Evolutionary conservation across 1,140 invertebrate genomes (phyloP).

Genomic region (Drosophila pachea): DNA sequence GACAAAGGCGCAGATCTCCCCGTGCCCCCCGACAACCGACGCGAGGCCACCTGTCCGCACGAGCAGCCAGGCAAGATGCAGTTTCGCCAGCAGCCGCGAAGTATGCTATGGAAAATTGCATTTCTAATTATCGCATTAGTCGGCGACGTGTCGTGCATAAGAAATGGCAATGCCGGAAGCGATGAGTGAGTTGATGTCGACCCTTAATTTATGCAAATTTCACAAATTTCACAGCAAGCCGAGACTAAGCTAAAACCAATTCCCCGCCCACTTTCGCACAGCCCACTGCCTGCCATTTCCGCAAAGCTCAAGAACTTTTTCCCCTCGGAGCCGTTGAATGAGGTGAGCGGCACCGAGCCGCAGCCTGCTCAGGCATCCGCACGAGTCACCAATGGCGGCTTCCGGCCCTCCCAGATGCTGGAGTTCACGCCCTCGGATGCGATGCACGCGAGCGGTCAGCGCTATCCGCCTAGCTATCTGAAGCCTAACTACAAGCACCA

Average conservation of each 20-base stretch:
- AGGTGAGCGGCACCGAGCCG: constrained; percentile 1
- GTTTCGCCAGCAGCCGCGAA: constrained; percentile 58
- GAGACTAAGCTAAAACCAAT: constrained; percentile 2
- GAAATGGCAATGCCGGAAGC: constrained; percentile 55
- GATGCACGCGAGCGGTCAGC: constrained; percentile 39
- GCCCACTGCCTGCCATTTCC: constrained; percentile 47
- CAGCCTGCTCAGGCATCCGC: constrained; percentile 27
- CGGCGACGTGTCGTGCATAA: constrained; percentile 74
- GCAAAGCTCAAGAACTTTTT: constrained; percentile 69
- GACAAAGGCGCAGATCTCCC: background rate
- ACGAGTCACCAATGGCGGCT: constrained; percentile 54
- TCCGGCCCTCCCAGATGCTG: constrained; percentile 68
- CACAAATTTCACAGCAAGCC: background rate
- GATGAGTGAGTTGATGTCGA: constrained; percentile 59
- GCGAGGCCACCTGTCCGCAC: background rate
- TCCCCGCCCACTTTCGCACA: constrained; percentile 3
- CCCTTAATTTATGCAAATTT: constrained; percentile 67
- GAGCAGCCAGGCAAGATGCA: constrained; percentile 42
- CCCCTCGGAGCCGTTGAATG: constrained; percentile 50
- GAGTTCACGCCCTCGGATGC: constrained; percentile 72
- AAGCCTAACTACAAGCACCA: constrained; percentile 61
- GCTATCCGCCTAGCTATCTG: constrained; percentile 70
- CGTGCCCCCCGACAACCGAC: no score
- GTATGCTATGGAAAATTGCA: constrained; percentile 77
- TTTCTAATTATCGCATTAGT: constrained; percentile 78